Evolutionary conservation across 2,113 vertebrate species (phyloP).

Genomic region (Thoracochromis brauschi): DNA sequence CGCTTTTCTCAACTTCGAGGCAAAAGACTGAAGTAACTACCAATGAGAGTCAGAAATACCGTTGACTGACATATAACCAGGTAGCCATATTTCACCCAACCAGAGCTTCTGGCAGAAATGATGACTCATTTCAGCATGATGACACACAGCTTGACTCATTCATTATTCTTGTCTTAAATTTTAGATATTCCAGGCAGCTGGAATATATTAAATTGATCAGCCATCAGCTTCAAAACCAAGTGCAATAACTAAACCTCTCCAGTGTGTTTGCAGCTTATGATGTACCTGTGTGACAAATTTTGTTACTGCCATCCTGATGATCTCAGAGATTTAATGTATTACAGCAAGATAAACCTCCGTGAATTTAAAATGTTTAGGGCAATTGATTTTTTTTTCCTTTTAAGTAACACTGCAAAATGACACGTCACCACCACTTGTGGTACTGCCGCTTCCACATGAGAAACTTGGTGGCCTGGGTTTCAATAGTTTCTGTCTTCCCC

Average conservation of each 20-base stretch:
- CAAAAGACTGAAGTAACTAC: not conserved
- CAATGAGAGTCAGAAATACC: not conserved
- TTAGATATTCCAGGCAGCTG: not conserved
- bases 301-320: not conserved
- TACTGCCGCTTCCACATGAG: not conserved
- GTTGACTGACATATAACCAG: not conserved
- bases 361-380: not conserved
- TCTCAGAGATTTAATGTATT: not conserved
- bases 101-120: not conserved
- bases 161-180: not conserved
- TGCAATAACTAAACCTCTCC: not conserved
- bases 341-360: not conserved
- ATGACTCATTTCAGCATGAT: not conserved
- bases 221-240: not conserved
- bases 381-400: not conserved
- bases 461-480: not conserved
- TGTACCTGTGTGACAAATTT: not conserved
- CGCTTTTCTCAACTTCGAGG: not conserved
- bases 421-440: not conserved
- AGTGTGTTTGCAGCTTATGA: not conserved
- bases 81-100: not conserved
- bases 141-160: not conserved
- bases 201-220: not conserved
- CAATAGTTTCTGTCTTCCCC: not conserved
- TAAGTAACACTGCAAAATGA: not conserved